Conservation (phyloP, 1,140 invertebrate genomes). For the Saccostrea echinata region DNA sequence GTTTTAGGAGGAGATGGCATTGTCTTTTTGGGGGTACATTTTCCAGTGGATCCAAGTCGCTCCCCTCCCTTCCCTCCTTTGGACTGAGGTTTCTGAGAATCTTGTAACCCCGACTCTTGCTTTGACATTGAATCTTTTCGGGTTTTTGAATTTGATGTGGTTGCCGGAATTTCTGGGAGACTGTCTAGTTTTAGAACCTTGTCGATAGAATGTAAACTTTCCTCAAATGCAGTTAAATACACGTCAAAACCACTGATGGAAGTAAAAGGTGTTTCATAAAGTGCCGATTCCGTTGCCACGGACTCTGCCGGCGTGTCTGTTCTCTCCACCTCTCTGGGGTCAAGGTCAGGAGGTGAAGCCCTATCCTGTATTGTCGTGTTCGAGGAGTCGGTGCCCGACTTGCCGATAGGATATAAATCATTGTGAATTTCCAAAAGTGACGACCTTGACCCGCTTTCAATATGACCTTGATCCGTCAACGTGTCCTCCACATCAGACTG, state of each 20-base stretch:
- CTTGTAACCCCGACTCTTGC: background rate
- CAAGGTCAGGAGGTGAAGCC: background rate
- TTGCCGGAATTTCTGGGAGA: background rate
- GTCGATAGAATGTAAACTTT: slow-evolving; percentile 46
- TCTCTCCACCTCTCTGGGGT: background rate
- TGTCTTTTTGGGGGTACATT: slow-evolving; percentile 55
- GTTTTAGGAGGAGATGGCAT: slow-evolving; percentile 35
- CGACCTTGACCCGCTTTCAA: background rate
- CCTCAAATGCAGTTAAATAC: slow-evolving; percentile 53
- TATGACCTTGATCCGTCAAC: slow-evolving; percentile 5
- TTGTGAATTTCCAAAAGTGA: background rate
- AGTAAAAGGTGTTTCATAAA: slow-evolving; percentile 57
- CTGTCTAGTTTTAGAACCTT: slow-evolving; percentile 15
- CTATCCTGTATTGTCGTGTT: background rate
- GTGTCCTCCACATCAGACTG: slow-evolving; percentile 15
- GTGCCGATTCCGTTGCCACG: slow-evolving; percentile 43
- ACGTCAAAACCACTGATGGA: slow-evolving; percentile 57
- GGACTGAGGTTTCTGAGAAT: background rate
- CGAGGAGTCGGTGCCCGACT: background rate
- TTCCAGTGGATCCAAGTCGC: slow-evolving; percentile 44
- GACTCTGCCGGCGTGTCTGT: slow-evolving; percentile 44
- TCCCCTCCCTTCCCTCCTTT: slow-evolving; percentile 52
- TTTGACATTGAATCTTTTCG: slow-evolving; percentile 31
- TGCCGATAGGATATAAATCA: background rate
- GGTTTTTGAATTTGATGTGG: background rate